Evolutionary conservation across 1,140 invertebrate species (phyloP).

Genomic region (Galleria mellonella): DNA sequence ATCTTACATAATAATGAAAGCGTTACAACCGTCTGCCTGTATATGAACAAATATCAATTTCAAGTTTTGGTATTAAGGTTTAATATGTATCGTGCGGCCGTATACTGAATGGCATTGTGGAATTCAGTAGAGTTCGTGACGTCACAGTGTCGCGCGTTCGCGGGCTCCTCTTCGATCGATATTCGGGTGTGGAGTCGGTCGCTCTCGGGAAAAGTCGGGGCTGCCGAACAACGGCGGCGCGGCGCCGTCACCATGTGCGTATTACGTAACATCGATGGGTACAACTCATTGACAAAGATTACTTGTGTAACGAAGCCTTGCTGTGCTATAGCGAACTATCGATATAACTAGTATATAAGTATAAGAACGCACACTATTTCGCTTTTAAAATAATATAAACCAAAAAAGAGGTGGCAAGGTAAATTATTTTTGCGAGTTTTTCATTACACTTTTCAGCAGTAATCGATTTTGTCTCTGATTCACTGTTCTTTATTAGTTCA

Average conservation of each 20-base stretch:
- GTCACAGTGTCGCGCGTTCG: constrained; percentile 57
- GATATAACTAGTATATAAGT: too few relatives aligned
- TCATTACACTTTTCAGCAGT: too few relatives aligned
- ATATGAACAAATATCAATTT: too few relatives aligned
- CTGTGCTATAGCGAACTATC: constrained; percentile 4
- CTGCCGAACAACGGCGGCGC: constrained; percentile 11
- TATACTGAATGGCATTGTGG: constrained; percentile 7
- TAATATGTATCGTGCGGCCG: too few relatives aligned
- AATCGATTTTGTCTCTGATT: too few relatives aligned
- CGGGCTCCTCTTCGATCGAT: constrained; percentile 50
- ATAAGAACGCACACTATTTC: too few relatives aligned
- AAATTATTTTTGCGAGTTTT: too few relatives aligned
- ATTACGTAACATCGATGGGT: constrained; percentile 52
- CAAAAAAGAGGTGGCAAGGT: too few relatives aligned
- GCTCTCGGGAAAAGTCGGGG: constrained; percentile 37
- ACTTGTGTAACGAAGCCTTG: constrained; percentile 38
- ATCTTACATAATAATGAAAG: background rate
- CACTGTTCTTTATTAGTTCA: too few relatives aligned
- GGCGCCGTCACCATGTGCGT: constrained; percentile 53
- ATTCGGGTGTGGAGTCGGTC: constrained; percentile 40
- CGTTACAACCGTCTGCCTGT: too few relatives aligned
- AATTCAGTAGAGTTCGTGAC: constrained; percentile 32
- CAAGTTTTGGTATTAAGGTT: too few relatives aligned
- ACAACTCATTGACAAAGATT: constrained; percentile 64
- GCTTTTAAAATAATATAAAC: too few relatives aligned